Base-by-base conservation (phyloP, 2,797 vertebrate genomes). In the Tadarida brasiliensis region DNA sequence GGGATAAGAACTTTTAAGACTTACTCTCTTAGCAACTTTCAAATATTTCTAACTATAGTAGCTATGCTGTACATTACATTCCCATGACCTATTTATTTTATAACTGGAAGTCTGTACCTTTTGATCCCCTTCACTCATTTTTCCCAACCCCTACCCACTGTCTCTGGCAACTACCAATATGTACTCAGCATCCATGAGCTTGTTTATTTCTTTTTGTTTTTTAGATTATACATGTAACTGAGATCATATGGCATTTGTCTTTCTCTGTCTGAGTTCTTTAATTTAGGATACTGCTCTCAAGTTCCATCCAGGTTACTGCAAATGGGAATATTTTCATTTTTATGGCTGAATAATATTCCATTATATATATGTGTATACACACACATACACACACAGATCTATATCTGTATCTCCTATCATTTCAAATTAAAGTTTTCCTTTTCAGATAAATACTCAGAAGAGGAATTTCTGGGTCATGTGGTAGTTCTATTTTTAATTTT, bases 361-460 rank as follows among this genome's bases (percentile, higher is more conserved):
- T 77, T 20, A 68, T 35, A 20, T 35, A 5, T 68, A 68, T 33
- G 20, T 8, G 9, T 57, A 57, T 22, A 57, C 19, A 51, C 7
- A 30, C 15, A 65, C 14, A 63, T 63, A 63, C 14, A 30, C 15
- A 65, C 30, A 56, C 5, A 17, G 30, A 19, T 26, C 0, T 54
- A 14, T 77, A 89, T 49, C 61, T 61, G 30, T 22, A 54, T 17
- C 9, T 35, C 22, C 51, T 82, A 82, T 39, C 17, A 82, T 82
- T 82, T 71, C n/a, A 20, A 91, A 12, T 73, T 59, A 70, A 35
- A 26, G 35, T 67, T 68, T 82, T 90, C 56, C 11, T 61, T 73
- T 90, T 82, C 54, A 39, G n/a, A 70, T 91, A 82, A 91, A 82
- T 82, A 67, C 63, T 35, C 33, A 51, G 77, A 73, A 82, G 67